A percentile compares a stretch with the other conserved stretches of the same genome.
Conservation (phyloP, 2,113 vertebrate species). For the Chlamydotis undulata region DNA sequence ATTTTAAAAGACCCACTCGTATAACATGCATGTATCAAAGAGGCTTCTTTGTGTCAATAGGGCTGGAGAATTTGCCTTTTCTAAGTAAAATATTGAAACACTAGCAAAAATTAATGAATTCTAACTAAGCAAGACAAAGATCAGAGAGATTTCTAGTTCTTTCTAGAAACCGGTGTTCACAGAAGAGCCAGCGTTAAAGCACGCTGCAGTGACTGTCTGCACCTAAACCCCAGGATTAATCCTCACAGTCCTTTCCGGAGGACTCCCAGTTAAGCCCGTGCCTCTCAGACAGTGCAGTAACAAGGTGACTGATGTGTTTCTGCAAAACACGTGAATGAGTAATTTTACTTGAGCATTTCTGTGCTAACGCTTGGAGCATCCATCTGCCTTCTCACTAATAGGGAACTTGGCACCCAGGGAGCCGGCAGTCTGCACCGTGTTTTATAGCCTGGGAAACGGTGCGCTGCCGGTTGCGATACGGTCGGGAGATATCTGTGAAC, state of each 20-base stretch:
- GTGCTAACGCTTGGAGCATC: accelerated
- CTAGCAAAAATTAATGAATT: neutral
- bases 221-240: neutral
- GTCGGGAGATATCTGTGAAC: no score
- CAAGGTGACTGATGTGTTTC: accelerated
- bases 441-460: accelerated
- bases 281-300: no score
- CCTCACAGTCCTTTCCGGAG: neutral
- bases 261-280: neutral
- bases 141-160: neutral
- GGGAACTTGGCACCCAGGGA: accelerated
- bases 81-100: neutral
- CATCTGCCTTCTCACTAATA: accelerated
- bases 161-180: neutral
- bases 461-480: accelerated
- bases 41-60: neutral
- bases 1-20: neutral
- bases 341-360: accelerated
- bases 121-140: neutral
- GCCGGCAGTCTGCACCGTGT: accelerated
- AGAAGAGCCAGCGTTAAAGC: neutral
- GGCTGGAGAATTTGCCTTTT: neutral
- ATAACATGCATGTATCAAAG: neutral
- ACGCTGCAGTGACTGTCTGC: neutral
- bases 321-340: neutral